Percentiles rank a stretch among this genome's conserved stretches.
phyloP scores from a whole-genome alignment of 2,888 invertebrate species.

The Acrobasis repandana region DNA sequence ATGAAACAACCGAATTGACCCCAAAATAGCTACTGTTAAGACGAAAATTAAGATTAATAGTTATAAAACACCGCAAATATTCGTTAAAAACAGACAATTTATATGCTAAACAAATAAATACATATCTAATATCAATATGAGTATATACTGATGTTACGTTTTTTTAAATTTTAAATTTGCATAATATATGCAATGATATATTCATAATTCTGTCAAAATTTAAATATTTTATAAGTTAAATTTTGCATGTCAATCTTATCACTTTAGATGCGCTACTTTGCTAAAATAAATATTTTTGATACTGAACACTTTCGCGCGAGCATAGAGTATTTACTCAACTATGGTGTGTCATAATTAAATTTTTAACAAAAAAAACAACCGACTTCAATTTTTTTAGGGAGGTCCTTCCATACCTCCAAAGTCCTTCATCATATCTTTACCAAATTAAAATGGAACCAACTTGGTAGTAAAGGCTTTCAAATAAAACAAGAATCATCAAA shows the following conservation, averaged over 20 bases:
- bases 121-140: not conserved
- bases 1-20: no score
- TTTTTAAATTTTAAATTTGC: conserved; percentile 2
- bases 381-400: no score
- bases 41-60: not conserved
- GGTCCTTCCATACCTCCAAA: no score
- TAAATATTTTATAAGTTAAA: not conserved
- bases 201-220: not conserved
- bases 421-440: no score
- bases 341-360: no score
- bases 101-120: conserved; percentile 17
- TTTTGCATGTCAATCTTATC: conserved; percentile 11
- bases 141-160: not conserved
- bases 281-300: not conserved
- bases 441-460: no score
- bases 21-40: not conserved
- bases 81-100: conserved; percentile 10
- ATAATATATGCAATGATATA: conserved; percentile 17
- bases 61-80: not conserved
- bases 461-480: no score
- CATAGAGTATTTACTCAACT: no score
- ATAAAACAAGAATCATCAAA: no score
- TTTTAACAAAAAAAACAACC: no score
- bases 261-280: conserved; percentile 8
- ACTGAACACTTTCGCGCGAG: no score